Percentiles rank a stretch among this genome's conserved stretches.
Evolutionary conservation across 2,797 vertebrate genomes (phyloP).

Genomic region (Halcyon badia): DNA sequence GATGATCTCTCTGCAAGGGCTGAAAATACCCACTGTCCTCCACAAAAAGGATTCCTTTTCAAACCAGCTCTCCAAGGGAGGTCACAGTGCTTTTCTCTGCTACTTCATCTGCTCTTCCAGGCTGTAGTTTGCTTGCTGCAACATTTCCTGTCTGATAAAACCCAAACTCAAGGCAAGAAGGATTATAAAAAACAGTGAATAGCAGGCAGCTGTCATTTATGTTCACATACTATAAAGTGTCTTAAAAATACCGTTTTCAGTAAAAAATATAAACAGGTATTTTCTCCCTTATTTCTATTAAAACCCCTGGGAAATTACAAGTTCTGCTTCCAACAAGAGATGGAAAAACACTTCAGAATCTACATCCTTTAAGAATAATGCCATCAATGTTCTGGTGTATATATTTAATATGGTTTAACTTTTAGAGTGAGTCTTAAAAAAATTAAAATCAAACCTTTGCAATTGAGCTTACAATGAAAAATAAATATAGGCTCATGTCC

Average conservation of each 20-base stretch:
- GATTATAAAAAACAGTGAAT: background rate
- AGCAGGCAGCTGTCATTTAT: background rate
- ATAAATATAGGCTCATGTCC: slow-evolving; percentile 62
- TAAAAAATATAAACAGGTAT: slow-evolving; percentile 62
- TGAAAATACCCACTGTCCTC: background rate
- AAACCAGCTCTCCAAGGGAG: background rate
- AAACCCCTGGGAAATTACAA: slow-evolving; percentile 21
- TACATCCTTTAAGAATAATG: background rate
- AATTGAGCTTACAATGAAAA: slow-evolving; percentile 24
- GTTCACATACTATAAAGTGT: slow-evolving; percentile 32
- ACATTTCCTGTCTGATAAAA: background rate
- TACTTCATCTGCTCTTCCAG: background rate
- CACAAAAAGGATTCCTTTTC: background rate
- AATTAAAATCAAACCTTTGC: slow-evolving; percentile 12
- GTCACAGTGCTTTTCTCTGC: background rate
- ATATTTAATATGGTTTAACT: slow-evolving; percentile 25
- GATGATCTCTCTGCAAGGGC: background rate
- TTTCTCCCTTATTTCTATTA: slow-evolving; percentile 26
- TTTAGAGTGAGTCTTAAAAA: slow-evolving; percentile 55
- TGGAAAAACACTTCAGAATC: background rate
- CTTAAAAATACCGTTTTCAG: slow-evolving; percentile 53
- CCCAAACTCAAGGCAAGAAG: slow-evolving; percentile 33
- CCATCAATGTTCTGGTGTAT: background rate
- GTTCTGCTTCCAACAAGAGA: background rate
- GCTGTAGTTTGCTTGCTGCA: background rate